Conservation (phyloP, 2,113 vertebrate species). For the Alaudala cheleensis region DNA sequence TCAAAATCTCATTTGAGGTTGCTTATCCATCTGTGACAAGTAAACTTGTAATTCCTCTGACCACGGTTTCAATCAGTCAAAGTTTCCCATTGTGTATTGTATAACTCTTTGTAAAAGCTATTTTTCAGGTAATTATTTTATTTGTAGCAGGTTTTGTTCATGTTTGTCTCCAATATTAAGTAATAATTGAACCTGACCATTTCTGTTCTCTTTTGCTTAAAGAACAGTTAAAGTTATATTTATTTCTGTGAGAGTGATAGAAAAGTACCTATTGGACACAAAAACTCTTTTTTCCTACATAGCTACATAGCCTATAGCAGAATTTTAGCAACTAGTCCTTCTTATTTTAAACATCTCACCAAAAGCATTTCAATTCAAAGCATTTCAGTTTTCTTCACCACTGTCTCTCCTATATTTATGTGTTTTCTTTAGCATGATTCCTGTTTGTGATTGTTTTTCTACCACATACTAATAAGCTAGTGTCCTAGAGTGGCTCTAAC, state of each 20-base stretch:
- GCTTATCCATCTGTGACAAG: accelerated
- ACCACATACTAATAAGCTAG: not conserved
- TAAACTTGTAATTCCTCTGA: not conserved
- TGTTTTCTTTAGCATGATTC: not conserved
- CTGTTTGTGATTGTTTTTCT: not conserved
- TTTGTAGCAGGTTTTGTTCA: not conserved
- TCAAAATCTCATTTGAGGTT: not conserved
- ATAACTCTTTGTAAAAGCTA: not conserved
- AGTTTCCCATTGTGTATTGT: not conserved
- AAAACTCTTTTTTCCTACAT: not conserved
- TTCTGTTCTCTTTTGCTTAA: not conserved
- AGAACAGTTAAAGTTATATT: not conserved
- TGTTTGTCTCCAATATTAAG: not conserved
- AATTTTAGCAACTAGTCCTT: not conserved
- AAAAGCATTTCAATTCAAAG: not conserved
- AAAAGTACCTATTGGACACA: not conserved
- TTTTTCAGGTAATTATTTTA: not conserved
- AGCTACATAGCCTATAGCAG: not conserved
- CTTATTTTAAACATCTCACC: not conserved
- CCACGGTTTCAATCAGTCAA: not conserved
- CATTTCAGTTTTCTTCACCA: not conserved
- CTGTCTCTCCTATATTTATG: not conserved
- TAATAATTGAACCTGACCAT: not conserved
- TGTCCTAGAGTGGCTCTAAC: not conserved
- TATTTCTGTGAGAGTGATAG: not conserved